Evolutionary conservation across 2,113 vertebrate species (phyloP).

Genomic region (Nesogale talazaci): DNA sequence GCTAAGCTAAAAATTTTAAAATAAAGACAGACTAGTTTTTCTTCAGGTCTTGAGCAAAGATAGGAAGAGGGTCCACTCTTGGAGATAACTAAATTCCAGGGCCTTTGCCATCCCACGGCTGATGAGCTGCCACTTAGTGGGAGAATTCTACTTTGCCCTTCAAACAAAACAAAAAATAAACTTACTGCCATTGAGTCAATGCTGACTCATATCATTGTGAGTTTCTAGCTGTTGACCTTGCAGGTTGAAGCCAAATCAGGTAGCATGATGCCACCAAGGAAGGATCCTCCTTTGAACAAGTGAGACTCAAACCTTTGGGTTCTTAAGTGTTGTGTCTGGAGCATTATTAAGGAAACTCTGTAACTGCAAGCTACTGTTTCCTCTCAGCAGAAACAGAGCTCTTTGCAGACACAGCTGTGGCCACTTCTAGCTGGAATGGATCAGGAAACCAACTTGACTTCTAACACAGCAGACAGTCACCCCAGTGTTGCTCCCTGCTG

Average conservation of each 20-base stretch:
- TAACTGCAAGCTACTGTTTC: background rate
- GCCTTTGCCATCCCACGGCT: background rate
- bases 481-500: background rate
- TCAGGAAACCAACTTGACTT: background rate
- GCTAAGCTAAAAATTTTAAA: background rate
- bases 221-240: too few relatives aligned
- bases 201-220: too few relatives aligned
- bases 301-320: background rate
- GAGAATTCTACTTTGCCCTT: background rate
- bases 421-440: background rate
- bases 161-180: background rate
- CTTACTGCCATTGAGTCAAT: too few relatives aligned
- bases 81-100: background rate
- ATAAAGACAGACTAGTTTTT: background rate
- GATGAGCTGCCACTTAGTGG: background rate
- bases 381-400: constrained; percentile 15
- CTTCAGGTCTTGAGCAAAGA: background rate
- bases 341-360: background rate
- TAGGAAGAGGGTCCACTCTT: background rate
- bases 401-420: background rate
- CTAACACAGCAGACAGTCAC: background rate
- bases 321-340: background rate
- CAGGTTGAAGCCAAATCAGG: too few relatives aligned
- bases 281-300: background rate
- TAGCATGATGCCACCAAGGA: too few relatives aligned